Evolutionary conservation across 1,140 invertebrate species (phyloP).

Genomic region (Eciton burchellii): DNA sequence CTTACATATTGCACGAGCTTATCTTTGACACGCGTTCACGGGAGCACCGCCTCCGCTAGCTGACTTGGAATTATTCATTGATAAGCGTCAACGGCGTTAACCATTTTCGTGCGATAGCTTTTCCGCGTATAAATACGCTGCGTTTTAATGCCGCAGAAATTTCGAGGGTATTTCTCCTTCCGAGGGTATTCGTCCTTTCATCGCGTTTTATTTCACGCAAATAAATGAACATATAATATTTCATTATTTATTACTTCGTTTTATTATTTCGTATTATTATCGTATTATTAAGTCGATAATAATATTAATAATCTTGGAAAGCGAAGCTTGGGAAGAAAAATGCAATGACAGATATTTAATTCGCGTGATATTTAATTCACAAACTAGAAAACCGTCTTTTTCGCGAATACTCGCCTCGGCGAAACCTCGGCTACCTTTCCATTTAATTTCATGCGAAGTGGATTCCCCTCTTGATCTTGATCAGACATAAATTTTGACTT

Average conservation of each 20-base stretch:
- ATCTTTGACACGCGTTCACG: conserved; percentile 28
- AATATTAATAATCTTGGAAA: neutral
- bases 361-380: neutral
- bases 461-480: neutral
- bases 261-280: neutral
- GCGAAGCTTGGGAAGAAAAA: neutral
- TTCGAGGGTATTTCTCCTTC: neutral
- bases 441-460: conserved; percentile 14
- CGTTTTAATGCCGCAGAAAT: neutral
- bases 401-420: neutral
- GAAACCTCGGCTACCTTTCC: conserved; percentile 19
- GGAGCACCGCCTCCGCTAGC: neutral
- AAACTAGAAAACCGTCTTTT: conserved; percentile 11
- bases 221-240: neutral
- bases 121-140: neutral
- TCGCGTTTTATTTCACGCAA: neutral
- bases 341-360: conserved; percentile 27
- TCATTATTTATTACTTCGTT: neutral
- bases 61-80: conserved; percentile 27
- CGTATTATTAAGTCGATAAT: neutral
- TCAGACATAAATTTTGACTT: conserved; percentile 1
- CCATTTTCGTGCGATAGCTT: neutral
- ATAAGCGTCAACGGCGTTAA: conserved; percentile 2
- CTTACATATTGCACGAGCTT: conserved; percentile 36
- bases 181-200: neutral